Percentiles rank a stretch among this genome's conserved stretches.
phyloP scores from a whole-genome alignment of 1,140 invertebrate species.

The Euglossa dilemma region DNA sequence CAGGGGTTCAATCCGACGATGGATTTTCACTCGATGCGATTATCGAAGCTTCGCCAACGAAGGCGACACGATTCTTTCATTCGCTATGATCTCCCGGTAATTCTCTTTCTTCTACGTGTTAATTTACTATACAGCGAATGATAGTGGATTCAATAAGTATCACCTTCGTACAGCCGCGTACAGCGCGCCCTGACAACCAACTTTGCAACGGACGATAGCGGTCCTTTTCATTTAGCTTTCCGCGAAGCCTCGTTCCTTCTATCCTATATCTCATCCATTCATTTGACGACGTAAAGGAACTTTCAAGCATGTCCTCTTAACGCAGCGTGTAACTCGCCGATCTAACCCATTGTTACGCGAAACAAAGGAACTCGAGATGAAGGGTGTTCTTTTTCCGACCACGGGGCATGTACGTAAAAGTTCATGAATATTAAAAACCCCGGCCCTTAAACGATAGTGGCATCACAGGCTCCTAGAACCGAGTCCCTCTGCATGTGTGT shows the following conservation, averaged over 20 bases:
- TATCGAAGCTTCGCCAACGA: too few species aligned
- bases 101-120: too few species aligned
- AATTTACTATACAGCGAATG: too few species aligned
- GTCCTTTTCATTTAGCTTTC: constrained; percentile 2
- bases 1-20: neutral
- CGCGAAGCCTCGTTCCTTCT: neutral
- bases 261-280: neutral
- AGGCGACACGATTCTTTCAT: too few species aligned
- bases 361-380: constrained; percentile 18
- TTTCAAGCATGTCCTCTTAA: constrained; percentile 14
- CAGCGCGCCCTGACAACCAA: neutral
- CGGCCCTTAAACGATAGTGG: neutral
- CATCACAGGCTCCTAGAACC: neutral
- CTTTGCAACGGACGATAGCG: neutral
- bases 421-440: constrained; percentile 21
- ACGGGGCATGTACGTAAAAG: neutral
- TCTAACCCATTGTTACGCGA: constrained; percentile 17
- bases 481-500: neutral
- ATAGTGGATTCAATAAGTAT: neutral
- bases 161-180: neutral
- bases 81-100: too few species aligned
- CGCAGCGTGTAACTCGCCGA: constrained; percentile 17
- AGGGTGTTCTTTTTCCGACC: constrained; percentile 5
- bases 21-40: too few species aligned
- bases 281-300: neutral